Percentiles rank a stretch among this genome's conserved stretches.
Conservation (phyloP, 2,797 vertebrate genomes). For the Borostomias antarcticus region DNA sequence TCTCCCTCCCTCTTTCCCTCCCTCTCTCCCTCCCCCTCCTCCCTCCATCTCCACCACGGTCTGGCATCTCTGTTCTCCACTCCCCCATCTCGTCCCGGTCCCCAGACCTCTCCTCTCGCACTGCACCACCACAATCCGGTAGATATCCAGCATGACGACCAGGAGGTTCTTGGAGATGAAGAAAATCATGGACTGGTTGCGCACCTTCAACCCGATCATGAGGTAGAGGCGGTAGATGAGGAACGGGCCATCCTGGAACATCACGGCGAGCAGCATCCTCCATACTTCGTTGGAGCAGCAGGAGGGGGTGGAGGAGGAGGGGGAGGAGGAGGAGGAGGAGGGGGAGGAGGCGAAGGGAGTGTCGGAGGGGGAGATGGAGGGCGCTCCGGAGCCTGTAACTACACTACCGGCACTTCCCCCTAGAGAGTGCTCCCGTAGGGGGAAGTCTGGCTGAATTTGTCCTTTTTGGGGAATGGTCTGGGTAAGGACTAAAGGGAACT, state of each 20-base stretch:
- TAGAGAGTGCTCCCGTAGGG: background rate
- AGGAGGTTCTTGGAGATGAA: constrained; percentile 83
- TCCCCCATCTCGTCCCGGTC: constrained; percentile 2
- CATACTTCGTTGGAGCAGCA: constrained; percentile 76
- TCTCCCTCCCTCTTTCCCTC: background rate
- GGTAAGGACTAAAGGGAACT: constrained; percentile 79
- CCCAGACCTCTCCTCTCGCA: constrained; percentile 50
- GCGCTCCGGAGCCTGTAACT: background rate
- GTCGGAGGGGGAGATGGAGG: no score
- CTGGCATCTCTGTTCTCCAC: background rate
- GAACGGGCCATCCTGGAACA: constrained; percentile 78
- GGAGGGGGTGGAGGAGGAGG: background rate
- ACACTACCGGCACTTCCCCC: no score
- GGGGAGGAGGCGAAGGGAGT: background rate
- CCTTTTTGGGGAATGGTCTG: constrained; percentile 60
- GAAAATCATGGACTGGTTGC: constrained; percentile 80
- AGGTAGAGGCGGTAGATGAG: constrained; percentile 78
- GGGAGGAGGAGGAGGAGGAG: constrained; percentile 60
- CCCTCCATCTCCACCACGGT: background rate
- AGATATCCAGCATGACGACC: constrained; percentile 75
- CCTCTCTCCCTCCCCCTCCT: constrained; percentile 3
- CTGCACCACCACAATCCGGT: constrained; percentile 75
- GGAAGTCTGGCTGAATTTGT: constrained; percentile 7
- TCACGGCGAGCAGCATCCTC: constrained; percentile 75
- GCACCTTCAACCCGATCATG: constrained; percentile 68